phyloP scores from a whole-genome alignment of 2,888 invertebrate genomes.

The Tridacna crocea region DNA sequence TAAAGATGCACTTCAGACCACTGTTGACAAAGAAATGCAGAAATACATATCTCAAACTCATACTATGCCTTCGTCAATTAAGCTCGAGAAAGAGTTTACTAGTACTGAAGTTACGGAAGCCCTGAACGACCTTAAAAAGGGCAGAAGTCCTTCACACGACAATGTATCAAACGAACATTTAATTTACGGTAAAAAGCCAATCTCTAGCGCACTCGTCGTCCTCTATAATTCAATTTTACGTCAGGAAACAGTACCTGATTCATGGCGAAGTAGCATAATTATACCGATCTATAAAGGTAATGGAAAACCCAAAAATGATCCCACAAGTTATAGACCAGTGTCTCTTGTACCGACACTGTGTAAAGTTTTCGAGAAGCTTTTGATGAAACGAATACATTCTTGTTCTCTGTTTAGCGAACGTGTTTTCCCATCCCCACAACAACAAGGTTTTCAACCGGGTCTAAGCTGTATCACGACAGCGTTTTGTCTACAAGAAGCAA shows the following conservation, averaged over 20 bases:
- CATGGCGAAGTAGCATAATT: conserved; percentile 33
- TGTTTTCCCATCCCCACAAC: conserved; percentile 35
- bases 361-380: conserved; percentile 40
- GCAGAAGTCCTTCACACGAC: conserved; percentile 34
- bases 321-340: conserved; percentile 37
- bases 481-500: conserved; percentile 17
- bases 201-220: background rate
- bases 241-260: conserved; percentile 20
- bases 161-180: conserved; percentile 29
- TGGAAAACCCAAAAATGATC: conserved; percentile 31
- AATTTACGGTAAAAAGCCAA: conserved; percentile 17
- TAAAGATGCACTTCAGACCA: background rate
- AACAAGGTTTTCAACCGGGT: conserved; percentile 40
- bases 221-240: conserved; percentile 15
- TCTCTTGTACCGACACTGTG: conserved; percentile 30
- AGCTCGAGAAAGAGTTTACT: background rate
- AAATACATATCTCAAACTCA: background rate
- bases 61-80: background rate
- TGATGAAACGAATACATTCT: conserved; percentile 15
- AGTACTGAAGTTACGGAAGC: conserved; percentile 15
- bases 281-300: conserved; percentile 41
- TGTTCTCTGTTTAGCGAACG: background rate
- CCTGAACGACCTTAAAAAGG: background rate
- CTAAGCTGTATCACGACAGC: conserved; percentile 22
- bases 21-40: background rate